Base-by-base conservation (phyloP, 2,888 invertebrate genomes). In the Cheilosia vernalis region DNA sequence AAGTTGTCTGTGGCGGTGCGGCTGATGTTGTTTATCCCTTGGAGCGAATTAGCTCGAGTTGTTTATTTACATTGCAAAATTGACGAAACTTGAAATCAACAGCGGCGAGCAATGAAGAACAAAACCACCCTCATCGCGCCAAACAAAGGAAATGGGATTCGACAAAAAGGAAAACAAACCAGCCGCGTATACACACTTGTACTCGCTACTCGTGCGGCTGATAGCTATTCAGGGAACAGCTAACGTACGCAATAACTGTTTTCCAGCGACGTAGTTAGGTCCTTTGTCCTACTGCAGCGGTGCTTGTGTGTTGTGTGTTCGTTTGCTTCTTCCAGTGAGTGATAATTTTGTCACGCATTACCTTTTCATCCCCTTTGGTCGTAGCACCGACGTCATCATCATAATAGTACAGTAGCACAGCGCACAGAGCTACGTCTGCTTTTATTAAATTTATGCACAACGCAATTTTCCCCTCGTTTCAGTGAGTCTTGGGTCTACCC, bases 341-440 rank as follows among this genome's bases (percentile, higher is more conserved):
- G 80, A 85, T 76, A 80, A 85, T 80, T 85, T 76, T 85, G 72
- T 76, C 84, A 85, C 80, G 70, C 80, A 80, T 85, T 76, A 69
- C 49, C 53, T 66, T 77, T 73, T 67, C 73, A 64, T 78, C 69
- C 78, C 78, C 69, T 69, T 40, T 53, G 61, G 40, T 37, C 69
- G 44, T 58, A 44, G 58, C 49, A 61, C n/a, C 17, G 67, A n/a
- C 51, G 27, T 37, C 27, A 56, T 66, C 63, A 58, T 47, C 58
- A 51, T 40, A 10, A 19, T 21, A 47, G 58, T 30, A 53, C 21
- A 1, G 42, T 21, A 47, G 60, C 49, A 27, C 53, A 3, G 19
- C 6, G 3, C 19, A 37, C 19, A 30, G 51, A 51, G 47, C 1
- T 63, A 58, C 37, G 56, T 42, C 30, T 24, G 44, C 44, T 44